Evolutionary conservation across 92 coral and sea anemone species (phyloP).

Genomic region (Phenganax marumi): DNA sequence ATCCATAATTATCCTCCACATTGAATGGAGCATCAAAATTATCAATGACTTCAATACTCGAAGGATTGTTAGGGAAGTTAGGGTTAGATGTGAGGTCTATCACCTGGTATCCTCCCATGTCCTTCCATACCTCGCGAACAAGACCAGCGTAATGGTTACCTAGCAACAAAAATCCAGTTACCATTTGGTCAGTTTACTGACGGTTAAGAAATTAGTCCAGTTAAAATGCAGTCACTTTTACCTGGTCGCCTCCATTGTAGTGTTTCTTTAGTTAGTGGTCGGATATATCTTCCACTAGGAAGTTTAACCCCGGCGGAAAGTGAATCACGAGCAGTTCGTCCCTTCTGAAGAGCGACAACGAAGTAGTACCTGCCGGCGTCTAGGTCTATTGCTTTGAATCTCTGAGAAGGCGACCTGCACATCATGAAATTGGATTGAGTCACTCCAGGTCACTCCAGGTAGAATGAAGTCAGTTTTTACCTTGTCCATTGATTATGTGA

Average conservation of each 20-base stretch:
- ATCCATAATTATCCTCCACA: slow-evolving; percentile 91
- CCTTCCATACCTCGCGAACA: slow-evolving; percentile 96
- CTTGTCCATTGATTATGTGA: slow-evolving; percentile 99
- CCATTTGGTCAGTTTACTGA: no score
- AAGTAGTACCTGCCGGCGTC: slow-evolving; percentile 98
- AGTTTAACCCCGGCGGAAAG: slow-evolving; percentile 90
- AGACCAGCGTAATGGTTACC: slow-evolving; percentile 97
- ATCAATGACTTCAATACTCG: slow-evolving; percentile 94
- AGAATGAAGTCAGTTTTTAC: slow-evolving; percentile 35
- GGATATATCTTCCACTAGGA: slow-evolving; percentile 99
- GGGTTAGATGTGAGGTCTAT: slow-evolving; percentile 90
- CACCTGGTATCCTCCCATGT: slow-evolving; percentile 86
- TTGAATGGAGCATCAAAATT: slow-evolving; percentile 98
- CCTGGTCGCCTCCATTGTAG: slow-evolving; percentile 98
- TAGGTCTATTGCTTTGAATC: slow-evolving; percentile 65
- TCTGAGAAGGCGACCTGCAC: slow-evolving; percentile 83
- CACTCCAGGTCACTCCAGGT: not conserved
- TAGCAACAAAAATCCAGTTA: slow-evolving; percentile 2
- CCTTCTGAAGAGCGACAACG: slow-evolving; percentile 92
- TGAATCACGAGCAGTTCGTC: slow-evolving; percentile 86
- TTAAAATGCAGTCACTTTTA: slow-evolving; percentile 14
- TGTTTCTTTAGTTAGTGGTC: slow-evolving; percentile 91
- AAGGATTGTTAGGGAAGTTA: slow-evolving; percentile 97
- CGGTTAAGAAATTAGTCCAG: not conserved
- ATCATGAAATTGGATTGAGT: not conserved